These are phyloP conservation scores for Antitype chi DNA, from an alignment of 2,888 invertebrate species.

Conservation along the genomic window DNA sequence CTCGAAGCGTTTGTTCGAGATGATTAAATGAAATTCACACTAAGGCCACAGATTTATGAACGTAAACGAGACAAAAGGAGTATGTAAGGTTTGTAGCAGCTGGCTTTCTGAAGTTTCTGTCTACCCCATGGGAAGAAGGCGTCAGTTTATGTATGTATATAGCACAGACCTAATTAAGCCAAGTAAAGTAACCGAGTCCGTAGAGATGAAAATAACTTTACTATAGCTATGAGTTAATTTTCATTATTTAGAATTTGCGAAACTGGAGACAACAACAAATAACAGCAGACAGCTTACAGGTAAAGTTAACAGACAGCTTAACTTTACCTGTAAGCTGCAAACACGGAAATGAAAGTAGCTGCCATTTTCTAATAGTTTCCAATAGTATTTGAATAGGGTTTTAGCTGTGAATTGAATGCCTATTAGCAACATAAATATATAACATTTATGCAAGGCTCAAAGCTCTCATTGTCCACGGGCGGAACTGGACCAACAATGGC, in stretches of 20 bases:
- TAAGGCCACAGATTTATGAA: too few relatives aligned
- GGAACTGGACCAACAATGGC: slow-evolving; percentile 60
- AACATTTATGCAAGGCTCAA: slow-evolving; percentile 21
- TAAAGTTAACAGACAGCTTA: neutral
- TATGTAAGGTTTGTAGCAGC: too few relatives aligned
- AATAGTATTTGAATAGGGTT: neutral
- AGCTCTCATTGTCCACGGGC: slow-evolving; percentile 37
- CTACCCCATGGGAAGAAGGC: too few relatives aligned
- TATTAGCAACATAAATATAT: slow-evolving; percentile 32
- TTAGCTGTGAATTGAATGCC: slow-evolving; percentile 16
- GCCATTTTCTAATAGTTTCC: slow-evolving; percentile 5
- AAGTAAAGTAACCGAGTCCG: slow-evolving; percentile 24
- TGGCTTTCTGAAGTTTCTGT: too few relatives aligned
- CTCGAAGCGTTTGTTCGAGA: too few relatives aligned
- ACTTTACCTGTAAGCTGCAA: slow-evolving; percentile 14
- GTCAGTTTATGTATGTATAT: neutral
- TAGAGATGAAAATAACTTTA: slow-evolving; percentile 19
- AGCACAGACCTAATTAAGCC: slow-evolving; percentile 31
- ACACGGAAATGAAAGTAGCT: slow-evolving; percentile 28
- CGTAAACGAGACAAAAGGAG: too few relatives aligned
- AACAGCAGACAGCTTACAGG: neutral
- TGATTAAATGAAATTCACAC: too few relatives aligned
- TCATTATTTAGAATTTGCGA: slow-evolving; percentile 1
- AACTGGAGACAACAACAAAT: neutral
- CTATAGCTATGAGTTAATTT: slow-evolving; percentile 15